Percentiles rank a stretch among this genome's conserved stretches.
Evolutionary conservation across 2,888 invertebrate species (phyloP).

Genomic region (Eudasyphora cyanicolor): DNA sequence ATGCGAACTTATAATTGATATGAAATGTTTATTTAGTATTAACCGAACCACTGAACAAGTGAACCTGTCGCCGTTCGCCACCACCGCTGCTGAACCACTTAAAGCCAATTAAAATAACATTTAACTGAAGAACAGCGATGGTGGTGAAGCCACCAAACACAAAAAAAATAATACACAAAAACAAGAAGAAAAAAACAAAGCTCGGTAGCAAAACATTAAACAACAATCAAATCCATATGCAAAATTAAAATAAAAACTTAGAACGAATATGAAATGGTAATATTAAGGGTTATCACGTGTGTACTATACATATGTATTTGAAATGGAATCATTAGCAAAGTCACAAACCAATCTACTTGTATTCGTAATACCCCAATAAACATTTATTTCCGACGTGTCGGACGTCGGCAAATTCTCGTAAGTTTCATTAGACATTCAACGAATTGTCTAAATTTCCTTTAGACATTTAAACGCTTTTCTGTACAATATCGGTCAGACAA

Average conservation of each 20-base stretch:
- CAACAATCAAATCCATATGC: constrained; percentile 10
- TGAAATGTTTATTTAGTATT: constrained; percentile 30
- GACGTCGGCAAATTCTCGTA: too few species aligned
- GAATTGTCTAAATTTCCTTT: too few species aligned
- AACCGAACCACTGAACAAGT: constrained; percentile 34
- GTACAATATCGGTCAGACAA: too few species aligned
- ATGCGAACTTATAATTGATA: constrained; percentile 38
- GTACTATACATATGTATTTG: background rate
- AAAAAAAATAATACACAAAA: background rate
- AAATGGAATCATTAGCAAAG: too few species aligned
- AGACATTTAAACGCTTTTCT: too few species aligned
- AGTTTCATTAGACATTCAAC: too few species aligned
- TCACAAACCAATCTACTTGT: too few species aligned
- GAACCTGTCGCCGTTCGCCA: background rate
- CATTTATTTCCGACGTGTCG: too few species aligned
- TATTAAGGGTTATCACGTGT: background rate
- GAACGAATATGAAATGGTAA: background rate
- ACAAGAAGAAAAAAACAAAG: background rate
- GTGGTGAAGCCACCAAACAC: constrained; percentile 6
- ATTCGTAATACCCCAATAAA: too few species aligned
- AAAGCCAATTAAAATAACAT: constrained; percentile 48
- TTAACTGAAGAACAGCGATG: background rate
- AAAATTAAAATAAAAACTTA: background rate
- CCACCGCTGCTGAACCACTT: constrained; percentile 39
- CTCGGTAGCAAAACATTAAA: background rate